Evolutionary conservation across 2,113 vertebrate genomes (phyloP), one percentile per base, ranked within the genome.

Genomic region (Chelonoidis abingdonii): DNA sequence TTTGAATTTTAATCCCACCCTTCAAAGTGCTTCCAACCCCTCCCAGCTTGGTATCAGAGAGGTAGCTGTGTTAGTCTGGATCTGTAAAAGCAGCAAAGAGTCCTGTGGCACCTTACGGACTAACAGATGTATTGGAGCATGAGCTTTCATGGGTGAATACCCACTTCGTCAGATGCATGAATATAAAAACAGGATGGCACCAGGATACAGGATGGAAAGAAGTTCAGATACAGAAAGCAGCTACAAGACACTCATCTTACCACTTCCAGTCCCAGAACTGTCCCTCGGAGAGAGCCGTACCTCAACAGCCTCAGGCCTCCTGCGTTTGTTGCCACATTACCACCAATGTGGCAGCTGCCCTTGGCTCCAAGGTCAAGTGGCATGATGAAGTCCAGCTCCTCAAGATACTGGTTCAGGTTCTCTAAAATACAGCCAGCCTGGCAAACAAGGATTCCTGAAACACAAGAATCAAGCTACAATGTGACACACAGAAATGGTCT

Each of bases 271-370:
- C 99, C 99, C 47, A 99, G 98, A 89, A 99, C 99, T 0, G 99
- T 99, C 94, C 99, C 99, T 2, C 98, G 98, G 47, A 99, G 98
- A 0, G 99, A 99, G 84, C 99, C 99, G 0, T 99, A 99, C 6
- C 99, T 97, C 96, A 99, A 93, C 11, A 99, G 98, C 49, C 99
- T 97, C 78, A 99, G 94, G 3, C 99, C 99, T 0, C 99, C 99
- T 0, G 99, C 99, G 0, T 99, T 99, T 12, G 99, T 99, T 3
- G 99, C 99, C 95, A 99, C 99, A 0, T 99, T 99, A 0, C 99
- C 99, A 24, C 99, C 99, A 0, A 99, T 99, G 89, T 99, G 99
- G 82, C 99, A 99, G 96, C 99, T 99, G 17, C 99, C 99, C 92
- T 99, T 99, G 0, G 99, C 99, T 3, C 99, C 99, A n/a, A 99